Conservation (phyloP, 2,888 invertebrate species). For the Tetramorium bicarinatum region DNA sequence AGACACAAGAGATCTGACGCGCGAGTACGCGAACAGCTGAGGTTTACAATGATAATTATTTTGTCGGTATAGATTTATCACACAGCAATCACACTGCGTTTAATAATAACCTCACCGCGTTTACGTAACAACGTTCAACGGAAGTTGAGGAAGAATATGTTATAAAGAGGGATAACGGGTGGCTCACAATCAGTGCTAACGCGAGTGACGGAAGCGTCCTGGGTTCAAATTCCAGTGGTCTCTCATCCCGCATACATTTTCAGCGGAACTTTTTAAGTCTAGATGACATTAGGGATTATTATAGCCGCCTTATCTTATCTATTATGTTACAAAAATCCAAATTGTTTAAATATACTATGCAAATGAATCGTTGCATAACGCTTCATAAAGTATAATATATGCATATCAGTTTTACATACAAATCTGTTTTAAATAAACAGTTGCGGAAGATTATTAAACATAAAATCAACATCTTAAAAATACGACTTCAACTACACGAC, state of each 20-base stretch:
- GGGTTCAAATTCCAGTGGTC: too few relatives aligned
- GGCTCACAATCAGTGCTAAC: too few relatives aligned
- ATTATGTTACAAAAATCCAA: not conserved
- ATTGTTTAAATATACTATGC: not conserved
- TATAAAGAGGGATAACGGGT: too few relatives aligned
- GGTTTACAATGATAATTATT: conserved; percentile 1
- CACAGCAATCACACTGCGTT: not conserved
- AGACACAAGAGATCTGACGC: not conserved
- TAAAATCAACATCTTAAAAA: not conserved
- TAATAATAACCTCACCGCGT: not conserved
- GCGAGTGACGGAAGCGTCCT: too few relatives aligned
- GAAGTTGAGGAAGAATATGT: not conserved
- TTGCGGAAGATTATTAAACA: not conserved
- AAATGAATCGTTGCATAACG: not conserved
- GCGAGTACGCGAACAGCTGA: not conserved
- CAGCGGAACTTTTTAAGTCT: too few relatives aligned
- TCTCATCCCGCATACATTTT: too few relatives aligned
- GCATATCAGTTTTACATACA: not conserved
- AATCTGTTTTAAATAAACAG: not conserved
- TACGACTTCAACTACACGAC: not conserved
- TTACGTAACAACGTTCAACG: conserved; percentile 8
- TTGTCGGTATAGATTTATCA: not conserved
- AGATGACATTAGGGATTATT: too few relatives aligned
- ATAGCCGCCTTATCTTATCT: too few relatives aligned
- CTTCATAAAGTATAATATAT: too few relatives aligned